These are phyloP conservation scores for Cyclophora punctaria DNA, from an alignment of 2,888 invertebrate genomes.

Conservation along the genomic window DNA sequence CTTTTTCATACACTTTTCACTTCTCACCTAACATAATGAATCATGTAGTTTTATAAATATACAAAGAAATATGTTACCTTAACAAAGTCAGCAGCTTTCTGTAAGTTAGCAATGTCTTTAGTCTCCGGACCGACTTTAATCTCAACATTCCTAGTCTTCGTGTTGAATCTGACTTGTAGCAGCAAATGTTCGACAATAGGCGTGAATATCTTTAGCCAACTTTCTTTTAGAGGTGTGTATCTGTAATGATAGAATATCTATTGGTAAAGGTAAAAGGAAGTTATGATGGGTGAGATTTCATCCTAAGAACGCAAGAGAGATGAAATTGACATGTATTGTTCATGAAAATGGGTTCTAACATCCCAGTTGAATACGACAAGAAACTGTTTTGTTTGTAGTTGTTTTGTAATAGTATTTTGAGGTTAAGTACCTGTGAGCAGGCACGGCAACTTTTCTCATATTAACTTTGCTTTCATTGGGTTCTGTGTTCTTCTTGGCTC, in stretches of 20 bases:
- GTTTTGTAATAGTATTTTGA: too few relatives aligned
- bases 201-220: slow-evolving; percentile 97
- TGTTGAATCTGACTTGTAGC: slow-evolving; percentile 94
- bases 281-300: too few relatives aligned
- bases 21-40: not conserved
- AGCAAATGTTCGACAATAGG: slow-evolving; percentile 97
- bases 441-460: slow-evolving; percentile 88
- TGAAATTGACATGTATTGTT: too few relatives aligned
- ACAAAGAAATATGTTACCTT: slow-evolving; percentile 54
- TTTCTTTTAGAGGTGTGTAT: slow-evolving; percentile 94
- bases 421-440: slow-evolving; percentile 81
- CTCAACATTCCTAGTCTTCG: slow-evolving; percentile 93
- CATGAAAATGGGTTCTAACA: too few relatives aligned
- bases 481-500: slow-evolving; percentile 49
- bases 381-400: too few relatives aligned
- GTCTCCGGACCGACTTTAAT: slow-evolving; percentile 84
- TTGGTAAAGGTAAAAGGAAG: too few relatives aligned
- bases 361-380: too few relatives aligned
- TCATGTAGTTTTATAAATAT: too few relatives aligned
- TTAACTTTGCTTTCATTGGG: slow-evolving; percentile 74
- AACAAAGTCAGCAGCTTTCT: slow-evolving; percentile 99
- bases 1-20: too few relatives aligned
- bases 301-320: too few relatives aligned
- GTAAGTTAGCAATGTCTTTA: slow-evolving; percentile 90
- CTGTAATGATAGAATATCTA: slow-evolving; percentile 48